These are phyloP conservation scores for Takifugu ocellatus DNA, from an alignment of 2,797 vertebrate species.

Conservation along the genomic window DNA sequence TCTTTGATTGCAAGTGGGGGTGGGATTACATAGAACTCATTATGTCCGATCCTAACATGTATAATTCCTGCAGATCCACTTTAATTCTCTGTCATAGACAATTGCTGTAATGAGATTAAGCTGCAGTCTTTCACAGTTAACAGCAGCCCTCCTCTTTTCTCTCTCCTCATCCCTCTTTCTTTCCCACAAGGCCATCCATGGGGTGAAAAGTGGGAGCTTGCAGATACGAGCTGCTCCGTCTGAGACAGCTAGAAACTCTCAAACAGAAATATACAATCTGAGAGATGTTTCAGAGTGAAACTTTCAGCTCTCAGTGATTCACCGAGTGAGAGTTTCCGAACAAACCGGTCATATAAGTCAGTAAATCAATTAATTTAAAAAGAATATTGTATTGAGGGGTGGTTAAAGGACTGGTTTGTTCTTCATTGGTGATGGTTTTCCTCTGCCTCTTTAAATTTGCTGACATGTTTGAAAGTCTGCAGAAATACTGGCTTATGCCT, in stretches of 20 bases:
- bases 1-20: conserved; percentile 61
- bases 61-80: conserved; percentile 76
- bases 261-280: neutral
- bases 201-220: neutral
- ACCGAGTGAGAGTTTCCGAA: neutral
- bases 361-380: too few species aligned
- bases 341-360: neutral
- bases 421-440: too few species aligned
- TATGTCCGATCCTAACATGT: conserved; percentile 71
- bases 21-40: conserved; percentile 76
- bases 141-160: conserved; percentile 25
- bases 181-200: conserved; percentile 17
- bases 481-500: too few species aligned
- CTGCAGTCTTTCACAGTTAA: conserved; percentile 50
- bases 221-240: neutral
- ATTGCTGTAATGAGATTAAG: conserved; percentile 78
- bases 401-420: neutral
- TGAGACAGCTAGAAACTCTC: neutral
- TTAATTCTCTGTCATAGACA: conserved; percentile 78
- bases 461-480: too few species aligned
- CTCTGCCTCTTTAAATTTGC: too few species aligned
- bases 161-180: conserved; percentile 19
- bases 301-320: too few species aligned
- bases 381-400: too few species aligned
- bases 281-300: neutral